Evolutionary conservation across 2,888 invertebrate species (phyloP).

Genomic region (Pseudococcus jackbeardsleyi): DNA sequence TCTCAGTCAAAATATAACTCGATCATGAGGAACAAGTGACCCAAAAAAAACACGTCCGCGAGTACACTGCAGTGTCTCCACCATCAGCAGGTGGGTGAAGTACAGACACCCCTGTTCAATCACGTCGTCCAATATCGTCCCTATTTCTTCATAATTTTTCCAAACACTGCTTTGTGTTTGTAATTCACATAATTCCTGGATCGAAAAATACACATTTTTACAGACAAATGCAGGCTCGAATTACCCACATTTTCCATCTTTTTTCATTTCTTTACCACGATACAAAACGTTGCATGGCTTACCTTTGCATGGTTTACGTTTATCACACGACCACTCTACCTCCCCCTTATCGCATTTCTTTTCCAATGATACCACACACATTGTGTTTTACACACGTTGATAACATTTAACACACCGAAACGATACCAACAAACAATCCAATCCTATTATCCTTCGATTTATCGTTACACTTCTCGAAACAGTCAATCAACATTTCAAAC

Average conservation of each 20-base stretch:
- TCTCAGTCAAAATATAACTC: not conserved
- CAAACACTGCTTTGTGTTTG: not conserved
- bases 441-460: not conserved
- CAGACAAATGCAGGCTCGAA: too few relatives aligned
- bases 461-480: not conserved
- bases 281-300: too few relatives aligned
- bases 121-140: not conserved
- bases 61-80: not conserved
- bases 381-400: not conserved
- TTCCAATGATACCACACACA: not conserved
- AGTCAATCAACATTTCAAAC: not conserved
- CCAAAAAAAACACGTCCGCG: slow-evolving; percentile 6
- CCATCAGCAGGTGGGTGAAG: slow-evolving; percentile 1
- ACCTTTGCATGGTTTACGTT: too few relatives aligned
- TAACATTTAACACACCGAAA: not conserved
- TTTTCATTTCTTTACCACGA: too few relatives aligned
- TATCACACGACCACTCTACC: too few relatives aligned
- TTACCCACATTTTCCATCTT: too few relatives aligned
- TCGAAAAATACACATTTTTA: not conserved
- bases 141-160: not conserved
- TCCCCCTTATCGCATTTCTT: too few relatives aligned
- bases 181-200: not conserved
- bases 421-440: not conserved
- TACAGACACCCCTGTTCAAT: not conserved
- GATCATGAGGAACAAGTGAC: not conserved